These are phyloP conservation scores for Melanotaenia duboulayi DNA, from an alignment of 2,113 vertebrate species.

Conservation along the genomic window DNA sequence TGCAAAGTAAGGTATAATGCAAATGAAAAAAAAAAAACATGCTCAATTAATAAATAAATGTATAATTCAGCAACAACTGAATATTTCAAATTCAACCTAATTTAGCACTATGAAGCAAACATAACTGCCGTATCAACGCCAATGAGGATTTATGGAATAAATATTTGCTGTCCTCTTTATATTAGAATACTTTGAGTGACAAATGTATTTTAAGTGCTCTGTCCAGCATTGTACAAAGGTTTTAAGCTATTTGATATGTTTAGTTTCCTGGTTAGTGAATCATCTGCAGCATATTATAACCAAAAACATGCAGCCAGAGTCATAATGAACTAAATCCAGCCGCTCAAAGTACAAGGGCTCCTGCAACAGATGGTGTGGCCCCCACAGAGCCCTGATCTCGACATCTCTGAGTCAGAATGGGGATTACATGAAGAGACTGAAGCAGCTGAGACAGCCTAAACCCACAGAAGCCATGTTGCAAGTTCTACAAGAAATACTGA, in stretches of 20 bases:
- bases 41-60: not conserved
- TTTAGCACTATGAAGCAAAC: slow-evolving; percentile 7
- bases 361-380: slow-evolving; percentile 20
- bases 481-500: not conserved
- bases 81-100: not conserved
- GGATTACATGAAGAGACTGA: slow-evolving; percentile 18
- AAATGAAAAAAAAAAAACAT: slow-evolving; percentile 2
- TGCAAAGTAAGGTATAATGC: not conserved
- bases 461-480: slow-evolving; percentile 5
- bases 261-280: not conserved
- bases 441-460: slow-evolving; percentile 11
- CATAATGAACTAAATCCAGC: slow-evolving; percentile 2
- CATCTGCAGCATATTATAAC: not conserved
- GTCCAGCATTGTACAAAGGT: not conserved
- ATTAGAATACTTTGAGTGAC: too few species aligned
- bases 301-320: not conserved
- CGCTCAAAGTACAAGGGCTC: slow-evolving; percentile 3
- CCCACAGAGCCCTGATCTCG: slow-evolving; percentile 16
- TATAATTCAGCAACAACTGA: not conserved
- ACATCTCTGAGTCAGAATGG: slow-evolving; percentile 10
- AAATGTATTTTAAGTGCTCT: not conserved
- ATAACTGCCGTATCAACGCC: not conserved
- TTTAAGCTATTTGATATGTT: not conserved
- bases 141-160: not conserved
- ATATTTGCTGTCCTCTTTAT: rapidly evolving